These are phyloP conservation scores for Resseliella maxima DNA, from an alignment of 2,888 invertebrate genomes.

Conservation along the genomic window DNA sequence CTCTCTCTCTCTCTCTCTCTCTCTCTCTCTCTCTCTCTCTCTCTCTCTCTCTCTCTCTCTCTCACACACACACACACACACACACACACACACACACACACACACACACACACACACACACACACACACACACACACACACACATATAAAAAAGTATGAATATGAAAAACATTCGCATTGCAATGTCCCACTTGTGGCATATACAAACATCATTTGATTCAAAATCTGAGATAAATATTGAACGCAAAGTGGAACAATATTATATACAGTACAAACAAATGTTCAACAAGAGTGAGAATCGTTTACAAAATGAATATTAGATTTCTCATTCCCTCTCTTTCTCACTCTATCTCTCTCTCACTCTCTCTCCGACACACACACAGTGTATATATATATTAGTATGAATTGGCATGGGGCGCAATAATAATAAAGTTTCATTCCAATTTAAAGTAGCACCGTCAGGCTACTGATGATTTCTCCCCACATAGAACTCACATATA, in stretches of 20 bases:
- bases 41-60: too few species aligned
- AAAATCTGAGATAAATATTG: neutral
- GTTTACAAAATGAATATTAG: neutral
- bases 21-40: too few species aligned
- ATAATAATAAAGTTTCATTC: neutral
- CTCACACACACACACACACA: neutral
- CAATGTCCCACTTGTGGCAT: neutral
- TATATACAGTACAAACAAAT: neutral
- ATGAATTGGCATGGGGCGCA: neutral
- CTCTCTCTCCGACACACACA: neutral
- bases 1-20: too few species aligned
- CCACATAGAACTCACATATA: neutral
- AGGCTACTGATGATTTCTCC: neutral
- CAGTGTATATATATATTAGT: neutral
- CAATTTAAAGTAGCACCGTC: neutral
- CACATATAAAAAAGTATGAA: too few species aligned
- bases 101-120: too few species aligned
- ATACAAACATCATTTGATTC: neutral
- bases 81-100: neutral
- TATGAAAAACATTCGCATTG: neutral
- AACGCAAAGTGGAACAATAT: neutral
- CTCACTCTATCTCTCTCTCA: neutral
- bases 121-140: neutral
- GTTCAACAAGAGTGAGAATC: neutral
- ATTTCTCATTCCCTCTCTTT: neutral